Percentiles rank a stretch among this genome's conserved stretches.
These are phyloP conservation scores for Hippasteria phrygiana DNA, from an alignment of 53 echinoderm and acorn worm genomes.

Conservation along the genomic window DNA sequence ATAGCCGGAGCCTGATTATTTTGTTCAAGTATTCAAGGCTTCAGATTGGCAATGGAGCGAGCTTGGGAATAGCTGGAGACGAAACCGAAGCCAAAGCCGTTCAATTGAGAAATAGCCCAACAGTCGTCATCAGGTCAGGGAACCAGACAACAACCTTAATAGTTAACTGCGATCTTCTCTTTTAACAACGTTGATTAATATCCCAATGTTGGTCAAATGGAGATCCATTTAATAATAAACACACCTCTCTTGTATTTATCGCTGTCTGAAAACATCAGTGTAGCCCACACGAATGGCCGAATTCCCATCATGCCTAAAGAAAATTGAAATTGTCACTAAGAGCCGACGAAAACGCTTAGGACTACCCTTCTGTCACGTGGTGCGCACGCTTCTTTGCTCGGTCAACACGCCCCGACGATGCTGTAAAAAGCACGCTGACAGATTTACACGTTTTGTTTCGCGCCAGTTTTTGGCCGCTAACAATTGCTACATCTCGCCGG, in stretches of 20 bases:
- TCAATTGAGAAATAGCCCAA: too few species aligned
- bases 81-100: too few species aligned
- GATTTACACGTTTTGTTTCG: conserved; percentile 37
- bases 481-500: neutral
- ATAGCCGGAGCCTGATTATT: too few species aligned
- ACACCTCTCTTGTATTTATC: neutral
- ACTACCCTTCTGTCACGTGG: conserved; percentile 38
- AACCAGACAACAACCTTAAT: too few species aligned
- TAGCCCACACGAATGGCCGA: too few species aligned
- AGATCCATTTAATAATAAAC: neutral
- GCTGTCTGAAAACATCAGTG: neutral
- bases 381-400: conserved; percentile 51
- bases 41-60: too few species aligned
- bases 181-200: too few species aligned
- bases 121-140: too few species aligned
- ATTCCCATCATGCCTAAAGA: neutral
- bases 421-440: conserved; percentile 50
- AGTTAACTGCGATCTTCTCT: too few species aligned
- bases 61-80: too few species aligned
- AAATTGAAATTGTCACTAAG: neutral
- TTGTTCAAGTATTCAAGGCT: too few species aligned
- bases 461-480: conserved; percentile 13
- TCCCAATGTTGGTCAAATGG: too few species aligned
- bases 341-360: conserved; percentile 29
- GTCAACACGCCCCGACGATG: conserved; percentile 29